Evolutionary conservation across 2,113 vertebrate genomes (phyloP).

Genomic region (Balaeniceps rex): DNA sequence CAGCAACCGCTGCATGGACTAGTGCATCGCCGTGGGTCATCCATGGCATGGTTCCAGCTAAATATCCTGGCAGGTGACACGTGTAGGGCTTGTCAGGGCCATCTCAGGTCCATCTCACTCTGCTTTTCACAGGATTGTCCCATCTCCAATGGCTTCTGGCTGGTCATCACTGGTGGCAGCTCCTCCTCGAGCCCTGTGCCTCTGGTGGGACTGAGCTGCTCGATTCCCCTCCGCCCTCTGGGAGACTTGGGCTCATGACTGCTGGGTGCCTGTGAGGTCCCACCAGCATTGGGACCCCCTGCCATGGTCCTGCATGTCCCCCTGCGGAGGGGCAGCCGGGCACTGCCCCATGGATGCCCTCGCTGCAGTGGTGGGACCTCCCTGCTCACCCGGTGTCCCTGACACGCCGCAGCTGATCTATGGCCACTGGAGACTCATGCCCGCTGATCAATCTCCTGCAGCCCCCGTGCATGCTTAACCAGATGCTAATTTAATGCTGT

Average conservation of each 20-base stretch:
- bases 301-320: neutral
- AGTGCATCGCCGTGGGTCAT: neutral
- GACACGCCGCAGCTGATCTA: neutral
- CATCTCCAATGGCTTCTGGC: neutral
- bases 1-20: neutral
- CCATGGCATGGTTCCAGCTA: neutral
- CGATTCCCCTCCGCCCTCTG: neutral
- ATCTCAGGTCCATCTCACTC: neutral
- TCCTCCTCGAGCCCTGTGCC: neutral
- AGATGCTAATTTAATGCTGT: conserved; percentile 23
- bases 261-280: neutral
- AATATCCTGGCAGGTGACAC: neutral
- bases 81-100: neutral
- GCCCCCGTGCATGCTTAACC: neutral
- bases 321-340: neutral
- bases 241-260: neutral
- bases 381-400: neutral
- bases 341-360: neutral
- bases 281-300: neutral
- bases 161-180: neutral
- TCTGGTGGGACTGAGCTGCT: neutral
- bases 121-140: neutral
- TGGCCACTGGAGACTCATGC: neutral
- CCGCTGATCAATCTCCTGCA: neutral
- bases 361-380: neutral